Percentiles rank a stretch among this genome's conserved stretches.
These are phyloP conservation scores for Elmis aenea DNA, from an alignment of 2,888 invertebrate species.

Conservation along the genomic window DNA sequence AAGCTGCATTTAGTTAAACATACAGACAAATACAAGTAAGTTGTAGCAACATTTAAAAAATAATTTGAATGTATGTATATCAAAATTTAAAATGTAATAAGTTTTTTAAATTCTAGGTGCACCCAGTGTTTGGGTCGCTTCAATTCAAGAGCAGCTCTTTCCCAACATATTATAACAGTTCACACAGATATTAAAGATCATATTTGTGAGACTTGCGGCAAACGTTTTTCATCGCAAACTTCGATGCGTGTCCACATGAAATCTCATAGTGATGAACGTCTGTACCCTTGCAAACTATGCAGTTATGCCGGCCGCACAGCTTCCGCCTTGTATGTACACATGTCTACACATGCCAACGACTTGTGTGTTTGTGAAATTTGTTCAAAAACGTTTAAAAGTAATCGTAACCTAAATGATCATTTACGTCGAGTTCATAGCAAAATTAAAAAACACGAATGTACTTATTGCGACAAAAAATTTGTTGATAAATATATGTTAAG, in stretches of 20 bases:
- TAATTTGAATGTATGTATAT: not conserved
- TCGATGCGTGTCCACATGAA: conserved; percentile 32
- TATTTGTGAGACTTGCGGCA: conserved; percentile 36
- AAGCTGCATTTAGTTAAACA: conserved; percentile 33
- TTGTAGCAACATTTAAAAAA: conserved; percentile 2
- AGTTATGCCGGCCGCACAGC: conserved; percentile 35
- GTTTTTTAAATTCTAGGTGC: conserved; percentile 25
- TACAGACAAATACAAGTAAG: conserved; percentile 30
- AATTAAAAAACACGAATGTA: conserved; percentile 33
- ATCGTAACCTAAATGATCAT: conserved; percentile 34
- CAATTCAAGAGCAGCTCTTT: conserved; percentile 30
- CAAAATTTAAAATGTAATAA: not conserved
- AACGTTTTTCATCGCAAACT: conserved; percentile 33
- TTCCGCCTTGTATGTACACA: conserved; percentile 37
- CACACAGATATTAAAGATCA: conserved; percentile 35
- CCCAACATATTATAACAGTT: conserved; percentile 33
- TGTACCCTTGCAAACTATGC: conserved; percentile 33
- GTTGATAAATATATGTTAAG: conserved; percentile 35
- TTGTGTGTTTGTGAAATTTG: conserved; percentile 35
- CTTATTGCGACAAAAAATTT: conserved; percentile 34
- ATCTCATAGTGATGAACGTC: conserved; percentile 33
- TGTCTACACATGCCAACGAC: conserved; percentile 34
- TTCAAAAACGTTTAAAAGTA: conserved; percentile 36
- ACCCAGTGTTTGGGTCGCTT: conserved; percentile 29
- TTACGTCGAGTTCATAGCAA: conserved; percentile 32